Base-by-base conservation (phyloP, 2,888 invertebrate species). In the Hypena proboscidalis region DNA sequence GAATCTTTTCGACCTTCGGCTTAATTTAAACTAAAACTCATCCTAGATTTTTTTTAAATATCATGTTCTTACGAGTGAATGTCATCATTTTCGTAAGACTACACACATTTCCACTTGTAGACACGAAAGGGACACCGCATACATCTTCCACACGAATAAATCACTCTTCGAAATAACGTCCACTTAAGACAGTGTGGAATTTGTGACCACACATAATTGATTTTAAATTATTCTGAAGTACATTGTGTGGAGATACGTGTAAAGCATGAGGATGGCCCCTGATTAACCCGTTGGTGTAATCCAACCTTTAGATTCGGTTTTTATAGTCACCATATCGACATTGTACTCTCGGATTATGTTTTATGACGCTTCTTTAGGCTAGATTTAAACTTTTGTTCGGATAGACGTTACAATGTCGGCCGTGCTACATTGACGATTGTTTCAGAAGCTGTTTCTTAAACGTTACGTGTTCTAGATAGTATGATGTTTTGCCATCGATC, bases 171-270 rank as follows among this genome's bases (percentile, higher is more conserved):
- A 49, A 60, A 50, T 34, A 52, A 47, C 42, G 25, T 39, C 42
- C 49, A 58, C 57, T 52, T 50, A 64, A 51, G 51, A 48, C 54
- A 55, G 58, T 47, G 60, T 64, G 67, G 73, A 70, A 75, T 76
- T 73, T 68, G 62, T 65, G 69, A 63, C 63, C 53, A 56, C 61
- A 70, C 65, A 66, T 77, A 77, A 77, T 77, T 77, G 77, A 75
- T 75, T 77, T 71, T 73, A 75, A 77, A 75, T 77, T 74, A 74
- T 72, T 70, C 71, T 61, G 57, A 67, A 71, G 70, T 64, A 74
- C 64, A 73, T 61, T 72, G 72, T 69, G 58, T 53, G 57, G 50
- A 51, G 64, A 68, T 69, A 72, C 74, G 73, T 74, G 76, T 56
- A 63, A 70, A 63, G 74, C 71, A 70, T 77, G 67, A 55, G 68